Conservation (phyloP, 2,888 invertebrate species). For the Amorpha juglandis region DNA sequence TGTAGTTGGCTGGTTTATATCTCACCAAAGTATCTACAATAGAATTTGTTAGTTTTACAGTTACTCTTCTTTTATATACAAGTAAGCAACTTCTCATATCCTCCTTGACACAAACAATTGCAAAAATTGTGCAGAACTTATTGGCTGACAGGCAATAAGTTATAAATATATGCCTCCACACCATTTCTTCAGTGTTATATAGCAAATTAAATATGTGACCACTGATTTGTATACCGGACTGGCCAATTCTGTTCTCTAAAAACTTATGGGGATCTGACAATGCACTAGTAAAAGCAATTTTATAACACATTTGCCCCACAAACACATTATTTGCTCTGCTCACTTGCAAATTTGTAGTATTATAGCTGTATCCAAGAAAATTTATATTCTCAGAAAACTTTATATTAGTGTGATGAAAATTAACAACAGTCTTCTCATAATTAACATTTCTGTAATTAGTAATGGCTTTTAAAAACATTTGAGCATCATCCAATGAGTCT, state of each 20-base stretch:
- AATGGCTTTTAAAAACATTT: slow-evolving; percentile 63
- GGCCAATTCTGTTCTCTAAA: slow-evolving; percentile 71
- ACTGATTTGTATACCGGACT: slow-evolving; percentile 73
- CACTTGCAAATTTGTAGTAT: slow-evolving; percentile 67
- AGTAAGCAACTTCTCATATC: slow-evolving; percentile 60
- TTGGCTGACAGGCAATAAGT: slow-evolving; percentile 78
- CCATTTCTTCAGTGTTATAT: slow-evolving; percentile 63
- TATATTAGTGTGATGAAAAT: slow-evolving; percentile 61
- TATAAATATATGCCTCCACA: slow-evolving; percentile 73
- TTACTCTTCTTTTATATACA: slow-evolving; percentile 71
- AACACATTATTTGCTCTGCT: slow-evolving; percentile 69
- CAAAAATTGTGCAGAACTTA: slow-evolving; percentile 76
- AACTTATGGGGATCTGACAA: slow-evolving; percentile 63
- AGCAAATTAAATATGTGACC: slow-evolving; percentile 72
- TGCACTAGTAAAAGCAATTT: slow-evolving; percentile 70
- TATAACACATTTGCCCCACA: slow-evolving; percentile 75
- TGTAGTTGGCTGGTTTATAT: slow-evolving; percentile 55
- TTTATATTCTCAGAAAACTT: slow-evolving; percentile 60
- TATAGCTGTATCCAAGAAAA: slow-evolving; percentile 72
- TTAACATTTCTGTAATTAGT: slow-evolving; percentile 74
- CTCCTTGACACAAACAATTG: slow-evolving; percentile 60
- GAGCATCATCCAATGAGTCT: slow-evolving; percentile 65
- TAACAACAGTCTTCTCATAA: slow-evolving; percentile 70
- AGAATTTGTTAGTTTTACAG: slow-evolving; percentile 68
- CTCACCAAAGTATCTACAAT: slow-evolving; percentile 63